Evolutionary conservation across 2,888 invertebrate genomes (phyloP), one percentile per base, ranked within the genome.

Genomic region (Abrostola tripartita): DNA sequence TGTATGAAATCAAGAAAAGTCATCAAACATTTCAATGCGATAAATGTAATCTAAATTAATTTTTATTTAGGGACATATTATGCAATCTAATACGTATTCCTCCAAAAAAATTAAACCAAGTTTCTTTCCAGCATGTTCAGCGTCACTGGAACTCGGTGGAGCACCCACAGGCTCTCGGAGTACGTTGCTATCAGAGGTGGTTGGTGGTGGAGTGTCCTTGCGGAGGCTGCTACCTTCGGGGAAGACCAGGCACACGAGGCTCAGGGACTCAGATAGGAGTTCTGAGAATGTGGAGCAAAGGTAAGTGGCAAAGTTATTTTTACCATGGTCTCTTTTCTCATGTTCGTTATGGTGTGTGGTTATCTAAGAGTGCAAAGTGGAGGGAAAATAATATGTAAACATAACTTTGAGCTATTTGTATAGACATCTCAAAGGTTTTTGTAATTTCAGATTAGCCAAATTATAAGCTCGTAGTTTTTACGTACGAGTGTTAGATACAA

Each of bases 121-220:
- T 52, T 38, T 11, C 42, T 12, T 64, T 35, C 10, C 56, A 94
- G 94, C 94, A 0, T 94, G 94, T 62, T 94, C 94, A 70, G 93
- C 93, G 1, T 94, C 94, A 0, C 68, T 94, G 37, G 93, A 93
- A 72, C 83, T 95, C 44, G 95, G 96, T 7, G 88, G 82, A 4
- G 95, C 96, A 0, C 90, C 96, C 37, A 96, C 96, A 0, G 95
- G 97, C 1, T 98, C 98, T 0, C 96, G 97, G 24, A 96, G 97
- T 50, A 98, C 98, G 0, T 90, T 98, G 9, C 93, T 98, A 10
- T 97, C 97, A 0, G 98, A 98, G 87, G 97, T 98, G 35, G 97
- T 97, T 50, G 97, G 97, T 0, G 92, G 93, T 0, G 90, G 91
- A 0, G 93, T 90, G 0, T 90, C 93, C 0, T 76, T 94, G 35